These are phyloP conservation scores for Clarias batrachus DNA, from an alignment of 2,113 vertebrate genomes.

Conservation along the genomic window DNA sequence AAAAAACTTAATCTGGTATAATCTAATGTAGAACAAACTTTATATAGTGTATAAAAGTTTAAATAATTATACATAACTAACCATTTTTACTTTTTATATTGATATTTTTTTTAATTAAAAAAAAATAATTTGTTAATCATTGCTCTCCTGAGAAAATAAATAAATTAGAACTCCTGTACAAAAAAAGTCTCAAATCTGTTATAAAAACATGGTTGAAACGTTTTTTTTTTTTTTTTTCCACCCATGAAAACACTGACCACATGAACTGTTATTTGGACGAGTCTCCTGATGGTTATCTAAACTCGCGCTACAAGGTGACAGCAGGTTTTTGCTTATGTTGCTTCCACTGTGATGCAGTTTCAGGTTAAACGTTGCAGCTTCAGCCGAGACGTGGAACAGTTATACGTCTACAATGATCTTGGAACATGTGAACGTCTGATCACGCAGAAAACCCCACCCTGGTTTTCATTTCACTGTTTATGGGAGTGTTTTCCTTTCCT, in stretches of 20 bases:
- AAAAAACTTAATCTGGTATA: not conserved
- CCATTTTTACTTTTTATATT: not conserved
- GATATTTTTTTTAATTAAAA: not conserved
- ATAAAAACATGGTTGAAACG: not conserved
- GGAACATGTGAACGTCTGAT: not conserved
- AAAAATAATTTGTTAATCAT: not conserved
- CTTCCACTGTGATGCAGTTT: constrained; percentile 24
- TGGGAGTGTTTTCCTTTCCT: constrained; percentile 21
- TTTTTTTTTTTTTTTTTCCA: not conserved
- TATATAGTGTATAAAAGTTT: not conserved
- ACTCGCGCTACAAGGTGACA: constrained; percentile 6
- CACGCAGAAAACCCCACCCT: constrained; percentile 54
- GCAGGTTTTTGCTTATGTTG: constrained; percentile 10
- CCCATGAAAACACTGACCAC: too few relatives aligned
- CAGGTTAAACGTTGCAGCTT: not conserved
- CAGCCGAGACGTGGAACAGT: not conserved
- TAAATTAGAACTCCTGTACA: not conserved
- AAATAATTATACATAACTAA: not conserved
- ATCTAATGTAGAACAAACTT: too few relatives aligned
- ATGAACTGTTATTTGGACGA: not conserved
- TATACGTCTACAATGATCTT: not conserved
- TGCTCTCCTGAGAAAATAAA: not conserved
- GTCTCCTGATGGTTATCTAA: not conserved
- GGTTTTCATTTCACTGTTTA: constrained; percentile 64
- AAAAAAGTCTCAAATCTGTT: not conserved